Conservation (phyloP, 2,888 invertebrate genomes). For the Mythimna loreyi region DNA sequence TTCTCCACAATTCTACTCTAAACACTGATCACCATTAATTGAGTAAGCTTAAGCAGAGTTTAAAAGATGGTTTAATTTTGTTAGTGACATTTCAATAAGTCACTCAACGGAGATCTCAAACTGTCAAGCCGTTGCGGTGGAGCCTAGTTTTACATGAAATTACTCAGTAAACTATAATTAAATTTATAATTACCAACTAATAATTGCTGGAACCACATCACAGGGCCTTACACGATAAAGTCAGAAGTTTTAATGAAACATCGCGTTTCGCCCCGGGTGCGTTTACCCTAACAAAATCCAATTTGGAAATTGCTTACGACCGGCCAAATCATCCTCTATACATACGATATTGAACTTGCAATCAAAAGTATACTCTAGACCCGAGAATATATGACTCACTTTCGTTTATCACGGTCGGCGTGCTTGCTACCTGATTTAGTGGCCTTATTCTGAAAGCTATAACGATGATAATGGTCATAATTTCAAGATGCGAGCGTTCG, state of each 20-base stretch:
- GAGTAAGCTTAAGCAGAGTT: background rate
- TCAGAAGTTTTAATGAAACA: slow-evolving; percentile 74
- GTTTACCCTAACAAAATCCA: slow-evolving; percentile 73
- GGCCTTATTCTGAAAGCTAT: slow-evolving; percentile 66
- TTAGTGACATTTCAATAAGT: background rate
- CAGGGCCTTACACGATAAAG: slow-evolving; percentile 55
- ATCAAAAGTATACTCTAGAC: slow-evolving; percentile 69
- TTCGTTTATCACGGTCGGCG: slow-evolving; percentile 46
- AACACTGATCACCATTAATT: too few species aligned
- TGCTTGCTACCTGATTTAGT: slow-evolving; percentile 61
- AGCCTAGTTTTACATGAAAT: slow-evolving; percentile 36
- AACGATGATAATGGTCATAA: slow-evolving; percentile 68
- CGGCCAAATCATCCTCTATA: slow-evolving; percentile 73
- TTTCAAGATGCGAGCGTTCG: slow-evolving; percentile 54
- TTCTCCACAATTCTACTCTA: too few species aligned
- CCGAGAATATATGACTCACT: slow-evolving; percentile 60
- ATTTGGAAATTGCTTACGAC: slow-evolving; percentile 83
- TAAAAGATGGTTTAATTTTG: background rate
- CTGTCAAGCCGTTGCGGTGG: slow-evolving; percentile 5
- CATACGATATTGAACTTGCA: slow-evolving; percentile 59
- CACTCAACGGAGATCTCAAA: slow-evolving; percentile 8
- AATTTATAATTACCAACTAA: slow-evolving; percentile 60
- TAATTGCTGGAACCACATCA: slow-evolving; percentile 56
- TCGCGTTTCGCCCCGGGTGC: slow-evolving; percentile 62
- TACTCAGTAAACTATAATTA: slow-evolving; percentile 56